Evolutionary conservation across 2,888 invertebrate species (phyloP).

Genomic region (Amorpha juglandis): DNA sequence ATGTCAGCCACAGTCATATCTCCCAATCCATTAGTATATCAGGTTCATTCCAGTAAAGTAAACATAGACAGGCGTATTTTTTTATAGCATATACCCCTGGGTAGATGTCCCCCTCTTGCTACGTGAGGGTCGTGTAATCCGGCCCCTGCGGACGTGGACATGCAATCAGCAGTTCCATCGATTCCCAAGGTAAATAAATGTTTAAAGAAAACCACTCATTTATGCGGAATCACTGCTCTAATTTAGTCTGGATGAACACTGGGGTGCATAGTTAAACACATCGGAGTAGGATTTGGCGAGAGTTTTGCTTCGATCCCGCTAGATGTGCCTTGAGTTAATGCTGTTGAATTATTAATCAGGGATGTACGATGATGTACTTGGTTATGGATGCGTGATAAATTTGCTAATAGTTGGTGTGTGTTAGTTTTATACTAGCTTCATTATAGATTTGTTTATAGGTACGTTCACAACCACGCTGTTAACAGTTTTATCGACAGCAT

Average conservation of each 20-base stretch:
- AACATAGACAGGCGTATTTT: background rate
- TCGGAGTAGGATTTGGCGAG: slow-evolving; percentile 53
- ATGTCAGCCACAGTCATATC: background rate
- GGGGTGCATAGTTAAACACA: slow-evolving; percentile 58
- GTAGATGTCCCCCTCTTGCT: background rate
- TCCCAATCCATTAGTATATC: slow-evolving; percentile 2
- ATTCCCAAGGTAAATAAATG: slow-evolving; percentile 29
- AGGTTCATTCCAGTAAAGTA: slow-evolving; percentile 8
- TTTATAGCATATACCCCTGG: slow-evolving; percentile 2
- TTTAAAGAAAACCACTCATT: slow-evolving; percentile 36
- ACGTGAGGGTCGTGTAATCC: slow-evolving; percentile 7
- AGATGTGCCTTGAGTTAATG: slow-evolving; percentile 34
- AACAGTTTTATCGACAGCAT: too few relatives aligned
- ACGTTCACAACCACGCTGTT: too few relatives aligned
- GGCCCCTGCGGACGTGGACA: background rate
- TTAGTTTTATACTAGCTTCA: too few relatives aligned
- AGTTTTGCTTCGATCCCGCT: slow-evolving; percentile 39
- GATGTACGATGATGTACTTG: slow-evolving; percentile 34
- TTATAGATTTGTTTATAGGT: too few relatives aligned
- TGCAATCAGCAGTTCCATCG: slow-evolving; percentile 18
- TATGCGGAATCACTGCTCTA: slow-evolving; percentile 49
- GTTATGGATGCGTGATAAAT: background rate
- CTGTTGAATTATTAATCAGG: slow-evolving; percentile 49
- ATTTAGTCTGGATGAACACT: slow-evolving; percentile 52
- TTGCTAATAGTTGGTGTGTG: too few relatives aligned